phyloP scores from a whole-genome alignment of 2,797 vertebrate species.

The Apodemus agrarius region DNA sequence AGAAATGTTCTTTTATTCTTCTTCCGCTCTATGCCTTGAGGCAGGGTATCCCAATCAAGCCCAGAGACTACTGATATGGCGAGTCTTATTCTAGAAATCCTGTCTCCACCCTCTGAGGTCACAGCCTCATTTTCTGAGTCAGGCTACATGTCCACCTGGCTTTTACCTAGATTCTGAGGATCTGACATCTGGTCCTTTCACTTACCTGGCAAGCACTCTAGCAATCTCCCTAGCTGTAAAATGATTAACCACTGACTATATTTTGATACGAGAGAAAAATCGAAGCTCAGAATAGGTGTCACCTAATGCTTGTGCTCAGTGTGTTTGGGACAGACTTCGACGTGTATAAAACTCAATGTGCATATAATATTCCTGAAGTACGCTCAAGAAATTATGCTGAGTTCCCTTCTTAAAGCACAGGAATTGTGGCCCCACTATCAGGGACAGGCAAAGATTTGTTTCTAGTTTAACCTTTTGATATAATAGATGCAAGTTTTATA shows the following conservation, averaged over 20 bases:
- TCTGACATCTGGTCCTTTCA: background rate
- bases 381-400: background rate
- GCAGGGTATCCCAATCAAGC: background rate
- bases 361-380: background rate
- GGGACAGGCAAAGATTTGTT: background rate
- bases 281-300: background rate
- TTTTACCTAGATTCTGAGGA: background rate
- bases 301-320: constrained; percentile 9
- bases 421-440: background rate
- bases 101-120: background rate
- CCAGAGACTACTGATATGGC: background rate
- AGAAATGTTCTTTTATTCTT: background rate
- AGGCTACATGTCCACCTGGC: background rate
- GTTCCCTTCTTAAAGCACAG: background rate
- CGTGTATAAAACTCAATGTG: background rate
- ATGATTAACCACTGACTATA: background rate
- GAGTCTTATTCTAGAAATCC: background rate
- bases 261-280: background rate
- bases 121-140: background rate
- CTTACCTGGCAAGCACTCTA: background rate
- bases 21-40: background rate
- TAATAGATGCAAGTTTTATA: background rate
- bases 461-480: constrained; percentile 27
- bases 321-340: background rate
- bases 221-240: background rate